phyloP scores from a whole-genome alignment of 2,797 vertebrate species.

The Acrossocheilus wenchowensis region DNA sequence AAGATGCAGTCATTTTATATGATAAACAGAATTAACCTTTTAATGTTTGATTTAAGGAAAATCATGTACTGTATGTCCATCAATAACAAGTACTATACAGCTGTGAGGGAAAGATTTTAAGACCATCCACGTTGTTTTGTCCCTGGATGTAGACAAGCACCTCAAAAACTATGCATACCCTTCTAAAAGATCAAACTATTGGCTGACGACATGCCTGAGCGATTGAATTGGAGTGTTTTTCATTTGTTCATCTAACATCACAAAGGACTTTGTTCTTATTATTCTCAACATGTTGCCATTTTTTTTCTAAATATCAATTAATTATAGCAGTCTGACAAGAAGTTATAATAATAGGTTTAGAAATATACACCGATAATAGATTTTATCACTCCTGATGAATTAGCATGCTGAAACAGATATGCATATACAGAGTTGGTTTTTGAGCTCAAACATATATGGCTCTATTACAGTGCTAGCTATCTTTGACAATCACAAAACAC shows the following conservation, averaged over 20 bases:
- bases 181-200: neutral
- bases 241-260: neutral
- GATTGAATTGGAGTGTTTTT: neutral
- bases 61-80: neutral
- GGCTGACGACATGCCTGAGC: too few species aligned
- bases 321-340: neutral
- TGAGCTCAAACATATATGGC: too few species aligned
- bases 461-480: neutral
- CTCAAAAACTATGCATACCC: too few species aligned
- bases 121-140: neutral
- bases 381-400: neutral
- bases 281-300: neutral
- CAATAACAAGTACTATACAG: neutral
- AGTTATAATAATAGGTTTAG: neutral
- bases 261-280: neutral
- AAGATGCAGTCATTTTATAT: neutral
- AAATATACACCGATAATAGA: neutral
- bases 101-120: neutral
- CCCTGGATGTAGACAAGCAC: neutral
- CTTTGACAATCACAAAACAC: neutral
- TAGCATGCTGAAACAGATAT: neutral
- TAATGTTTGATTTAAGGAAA: neutral
- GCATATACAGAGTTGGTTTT: neutral
- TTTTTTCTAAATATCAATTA: neutral
- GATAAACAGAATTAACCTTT: neutral